phyloP scores from a whole-genome alignment of 2,888 invertebrate species.

The Leptopilina syphax region DNA sequence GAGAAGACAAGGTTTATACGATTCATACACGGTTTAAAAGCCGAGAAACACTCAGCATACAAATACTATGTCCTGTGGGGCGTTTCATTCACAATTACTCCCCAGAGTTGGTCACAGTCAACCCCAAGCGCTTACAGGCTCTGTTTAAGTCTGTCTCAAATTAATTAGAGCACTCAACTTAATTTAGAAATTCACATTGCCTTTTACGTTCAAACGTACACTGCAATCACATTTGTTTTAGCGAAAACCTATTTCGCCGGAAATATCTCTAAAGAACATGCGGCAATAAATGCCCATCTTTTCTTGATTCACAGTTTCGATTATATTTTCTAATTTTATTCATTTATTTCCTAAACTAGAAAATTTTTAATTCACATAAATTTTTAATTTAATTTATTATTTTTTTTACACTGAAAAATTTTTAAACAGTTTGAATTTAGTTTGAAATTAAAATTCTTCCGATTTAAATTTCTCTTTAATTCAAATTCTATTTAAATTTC shows the following conservation, averaged over 20 bases:
- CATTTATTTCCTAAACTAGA: too few species aligned
- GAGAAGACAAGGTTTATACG: neutral
- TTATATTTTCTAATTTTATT: too few species aligned
- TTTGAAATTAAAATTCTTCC: too few species aligned
- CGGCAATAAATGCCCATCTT: too few species aligned
- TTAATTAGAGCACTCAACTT: slow-evolving; percentile 22
- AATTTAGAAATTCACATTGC: slow-evolving; percentile 30
- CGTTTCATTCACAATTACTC: slow-evolving; percentile 37
- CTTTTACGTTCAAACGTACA: neutral
- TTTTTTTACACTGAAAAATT: too few species aligned
- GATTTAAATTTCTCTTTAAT: too few species aligned
- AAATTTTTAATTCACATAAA: too few species aligned
- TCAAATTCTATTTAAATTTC: too few species aligned
- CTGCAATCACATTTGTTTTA: neutral
- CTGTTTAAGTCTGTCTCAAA: slow-evolving; percentile 24
- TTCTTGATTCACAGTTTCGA: neutral
- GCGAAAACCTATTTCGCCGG: neutral
- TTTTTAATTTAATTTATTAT: too few species aligned
- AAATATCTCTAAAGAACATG: neutral
- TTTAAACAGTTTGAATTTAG: too few species aligned
- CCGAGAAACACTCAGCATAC: neutral
- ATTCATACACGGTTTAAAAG: slow-evolving; percentile 18
- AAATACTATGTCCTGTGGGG: slow-evolving; percentile 22
- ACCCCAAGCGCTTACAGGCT: slow-evolving; percentile 21
- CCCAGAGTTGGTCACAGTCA: slow-evolving; percentile 19